phyloP scores from a whole-genome alignment of 1,140 invertebrate species.

The Drosophila eugracilis region DNA sequence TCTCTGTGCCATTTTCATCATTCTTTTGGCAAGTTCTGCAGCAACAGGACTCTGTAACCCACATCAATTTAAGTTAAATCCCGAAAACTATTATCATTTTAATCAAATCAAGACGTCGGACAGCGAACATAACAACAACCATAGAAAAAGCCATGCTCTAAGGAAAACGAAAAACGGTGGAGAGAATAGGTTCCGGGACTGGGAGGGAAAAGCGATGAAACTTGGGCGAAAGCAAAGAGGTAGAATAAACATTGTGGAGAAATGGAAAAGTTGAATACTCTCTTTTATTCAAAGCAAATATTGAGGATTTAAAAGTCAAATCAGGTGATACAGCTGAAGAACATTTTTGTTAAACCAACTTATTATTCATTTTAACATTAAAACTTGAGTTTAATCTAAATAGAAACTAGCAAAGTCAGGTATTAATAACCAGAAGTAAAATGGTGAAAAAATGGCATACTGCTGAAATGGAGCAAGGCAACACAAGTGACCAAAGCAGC shows the following conservation, averaged over 20 bases:
- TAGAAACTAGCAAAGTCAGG: conserved; percentile 6
- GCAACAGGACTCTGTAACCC: conserved; percentile 40
- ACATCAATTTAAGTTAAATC: conserved; percentile 75
- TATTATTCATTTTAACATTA: too few species aligned
- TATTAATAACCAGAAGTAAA: conserved; percentile 12
- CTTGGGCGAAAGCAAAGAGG: neutral
- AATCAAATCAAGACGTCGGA: conserved; percentile 65
- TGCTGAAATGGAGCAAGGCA: conserved; percentile 25
- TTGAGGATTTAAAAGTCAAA: too few species aligned
- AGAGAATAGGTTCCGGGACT: conserved; percentile 4
- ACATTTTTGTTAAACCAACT: too few species aligned
- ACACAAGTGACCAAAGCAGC: conserved; percentile 36
- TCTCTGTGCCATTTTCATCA: neutral
- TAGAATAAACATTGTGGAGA: neutral
- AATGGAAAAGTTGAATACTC: conserved; percentile 1
- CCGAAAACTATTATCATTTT: conserved; percentile 78
- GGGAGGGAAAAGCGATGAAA: conserved; percentile 11
- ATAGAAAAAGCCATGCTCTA: conserved; percentile 12
- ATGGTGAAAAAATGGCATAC: conserved; percentile 1
- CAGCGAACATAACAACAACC: conserved; percentile 25
- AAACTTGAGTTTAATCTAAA: conserved; percentile 8
- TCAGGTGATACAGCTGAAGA: too few species aligned
- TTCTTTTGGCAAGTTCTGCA: neutral
- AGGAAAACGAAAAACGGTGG: conserved; percentile 16
- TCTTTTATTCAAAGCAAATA: neutral